Base-by-base conservation (phyloP, 2,888 invertebrate species). In the Dryobota labecula region DNA sequence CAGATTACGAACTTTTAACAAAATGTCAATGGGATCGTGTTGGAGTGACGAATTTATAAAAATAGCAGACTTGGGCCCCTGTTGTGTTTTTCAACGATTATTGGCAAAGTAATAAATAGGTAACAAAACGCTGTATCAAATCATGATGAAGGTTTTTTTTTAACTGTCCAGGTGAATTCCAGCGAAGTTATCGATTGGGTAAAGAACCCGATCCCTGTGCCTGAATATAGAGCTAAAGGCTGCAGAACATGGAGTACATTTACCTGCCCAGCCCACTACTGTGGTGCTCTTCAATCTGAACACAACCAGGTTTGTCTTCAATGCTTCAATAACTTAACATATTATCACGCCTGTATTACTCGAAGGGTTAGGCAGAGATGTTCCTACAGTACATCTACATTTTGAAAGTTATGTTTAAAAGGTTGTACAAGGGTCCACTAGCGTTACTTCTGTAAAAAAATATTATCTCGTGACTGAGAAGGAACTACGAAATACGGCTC, bases 111-210 rank as follows among this genome's bases (percentile, higher is more conserved):
- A 20, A 27, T 7, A 41, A 11, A 11, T 41, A 6, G 6, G 2
- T 41, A 13, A 3, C 4, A 27, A 27, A 60, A 60, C 7, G 5
- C 24, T 38, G 18, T 18, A 20, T 4, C 5, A 1, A 18, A 20
- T n/a, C 7, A 27, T 36, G 0, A 45, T 4, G 18, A 30, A 0
- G 0, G 0, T 1, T 24, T 61, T 30, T 45, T 41, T 51, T 18
- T 15, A 15, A 15, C 51, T 62, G 2, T 30, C 0, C 84, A 96
- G 96, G 95, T 96, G 0, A 93, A 93, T 62, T 87, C 94, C 0
- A 84, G 88, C 11, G 95, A 96, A 78, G 96, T 96, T 0, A 87
- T 97, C 11, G 94, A 97, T 57, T 97, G 97, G 97, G 92, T 96
- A 0, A 93, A 94, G 84, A 92, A 96, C 66, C 97, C 97, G 0